Evolutionary conservation across 92 coral and sea anemone species (phyloP), one percentile per base, ranked within the genome.

Genomic region (Plumapathes pennacea): DNA sequence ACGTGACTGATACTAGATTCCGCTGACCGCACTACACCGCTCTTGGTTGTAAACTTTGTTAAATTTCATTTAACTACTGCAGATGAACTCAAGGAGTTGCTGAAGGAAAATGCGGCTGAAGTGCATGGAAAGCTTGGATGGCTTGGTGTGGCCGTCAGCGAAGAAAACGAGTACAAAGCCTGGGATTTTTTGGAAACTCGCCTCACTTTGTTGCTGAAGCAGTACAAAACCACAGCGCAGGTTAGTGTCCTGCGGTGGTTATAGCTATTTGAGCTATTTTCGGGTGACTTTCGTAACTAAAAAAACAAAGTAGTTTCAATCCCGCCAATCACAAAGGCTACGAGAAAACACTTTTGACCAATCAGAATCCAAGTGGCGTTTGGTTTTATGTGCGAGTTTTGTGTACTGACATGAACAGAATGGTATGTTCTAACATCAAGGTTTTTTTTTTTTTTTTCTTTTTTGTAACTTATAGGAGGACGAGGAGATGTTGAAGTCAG

Each of bases 171-270:
- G 61, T 44, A 37, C 38, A 84, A 78, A 54, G 25, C 67, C 30
- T 92, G 96, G 96, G 74, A 71, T 32, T 92, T 80, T 50, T 56
- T 92, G 29, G 78, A 83, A 50, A 92, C 88, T 48, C 77, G 98
- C 29, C 67, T 89, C 47, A 48, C 78, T 39, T 75, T 92, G 60
- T 76, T 92, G 5, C 72, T 92, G 47, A 74, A 85, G 25, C 98
- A 92, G 50, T 80, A 92, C 72, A 82, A 82, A 41, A 67, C 84
- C n/a, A 57, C 94, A 20, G 65, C 74, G 22, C 68, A 77, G 96
- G 98, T 74, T 45, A 65, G 71, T 37, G n/a, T n/a, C n/a, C n/a
- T n/a, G n/a, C n/a, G n/a, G n/a, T n/a, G n/a, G n/a, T n/a, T n/a
- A n/a, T n/a, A n/a, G n/a, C n/a, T n/a, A n/a, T n/a, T n/a, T n/a